Conservation (phyloP, 2,113 vertebrate genomes). For the Eira barbara region DNA sequence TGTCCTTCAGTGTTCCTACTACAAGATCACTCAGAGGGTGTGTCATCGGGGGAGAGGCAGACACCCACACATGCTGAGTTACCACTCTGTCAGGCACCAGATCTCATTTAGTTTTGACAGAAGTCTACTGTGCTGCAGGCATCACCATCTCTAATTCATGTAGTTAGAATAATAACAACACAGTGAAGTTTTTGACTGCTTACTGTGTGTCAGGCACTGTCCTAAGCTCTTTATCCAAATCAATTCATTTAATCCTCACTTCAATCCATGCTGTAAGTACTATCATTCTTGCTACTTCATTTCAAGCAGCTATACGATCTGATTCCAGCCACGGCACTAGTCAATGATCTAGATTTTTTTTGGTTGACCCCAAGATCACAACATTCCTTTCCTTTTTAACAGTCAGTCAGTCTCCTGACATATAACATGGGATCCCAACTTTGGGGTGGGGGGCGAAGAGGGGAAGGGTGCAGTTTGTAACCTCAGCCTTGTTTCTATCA, state of each 20-base stretch:
- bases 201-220: no score
- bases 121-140: background rate
- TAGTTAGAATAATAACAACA: background rate
- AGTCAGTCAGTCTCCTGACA: background rate
- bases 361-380: background rate
- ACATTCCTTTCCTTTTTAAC: background rate
- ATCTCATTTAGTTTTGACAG: background rate
- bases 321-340: no score
- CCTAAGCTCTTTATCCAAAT: background rate
- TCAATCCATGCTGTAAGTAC: no score
- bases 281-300: background rate
- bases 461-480: background rate
- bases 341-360: background rate
- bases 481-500: background rate
- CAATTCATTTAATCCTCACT: background rate
- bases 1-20: background rate
- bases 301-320: background rate
- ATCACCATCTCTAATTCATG: background rate
- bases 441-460: background rate
- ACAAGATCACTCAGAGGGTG: no score
- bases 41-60: rapidly evolving
- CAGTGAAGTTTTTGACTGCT: background rate
- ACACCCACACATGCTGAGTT: background rate
- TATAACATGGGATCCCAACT: background rate
- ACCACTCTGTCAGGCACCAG: background rate